phyloP scores from a whole-genome alignment of 2,113 vertebrate genomes.

The Nibea albiflora region DNA sequence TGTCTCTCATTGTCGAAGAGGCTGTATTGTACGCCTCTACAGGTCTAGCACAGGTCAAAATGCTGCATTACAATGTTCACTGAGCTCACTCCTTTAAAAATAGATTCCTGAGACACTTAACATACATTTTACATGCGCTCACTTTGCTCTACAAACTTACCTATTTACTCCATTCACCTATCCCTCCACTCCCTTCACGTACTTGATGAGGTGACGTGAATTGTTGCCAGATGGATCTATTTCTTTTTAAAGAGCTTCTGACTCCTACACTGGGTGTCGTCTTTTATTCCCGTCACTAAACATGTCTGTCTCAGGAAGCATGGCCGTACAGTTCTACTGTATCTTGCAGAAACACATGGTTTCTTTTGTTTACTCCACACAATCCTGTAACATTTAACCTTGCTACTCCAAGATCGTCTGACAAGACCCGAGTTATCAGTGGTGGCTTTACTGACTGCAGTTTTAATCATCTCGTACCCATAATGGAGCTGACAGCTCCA shows the following conservation, averaged over 20 bases:
- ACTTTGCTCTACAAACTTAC: conserved; percentile 31
- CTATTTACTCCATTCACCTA: conserved; percentile 47
- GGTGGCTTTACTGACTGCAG: conserved; percentile 50
- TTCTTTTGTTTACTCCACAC: background rate
- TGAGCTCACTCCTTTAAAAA: conserved; percentile 41
- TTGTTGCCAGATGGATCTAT: conserved; percentile 5
- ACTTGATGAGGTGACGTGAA: background rate
- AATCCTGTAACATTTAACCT: conserved; percentile 42
- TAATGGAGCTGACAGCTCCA: conserved; percentile 78
- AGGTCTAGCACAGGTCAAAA: conserved; percentile 54
- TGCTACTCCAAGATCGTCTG: conserved; percentile 6
- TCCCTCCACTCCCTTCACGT: conserved; percentile 1
- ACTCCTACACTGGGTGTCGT: background rate
- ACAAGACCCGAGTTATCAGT: conserved; percentile 39
- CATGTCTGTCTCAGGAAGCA: background rate
- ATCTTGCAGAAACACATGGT: background rate
- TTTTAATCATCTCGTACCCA: conserved; percentile 74
- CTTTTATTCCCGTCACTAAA: background rate
- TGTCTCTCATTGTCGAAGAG: conserved; percentile 51
- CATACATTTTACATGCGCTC: conserved; percentile 61
- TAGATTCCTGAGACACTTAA: conserved; percentile 53
- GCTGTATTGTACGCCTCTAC: conserved; percentile 59
- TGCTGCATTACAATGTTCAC: conserved; percentile 35
- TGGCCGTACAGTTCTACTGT: background rate
- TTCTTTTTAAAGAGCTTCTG: conserved; percentile 2